Evolutionary conservation across 2,888 invertebrate species (phyloP), one percentile per base, ranked within the genome.

Genomic region (Chaetogeoica ovagalla): DNA sequence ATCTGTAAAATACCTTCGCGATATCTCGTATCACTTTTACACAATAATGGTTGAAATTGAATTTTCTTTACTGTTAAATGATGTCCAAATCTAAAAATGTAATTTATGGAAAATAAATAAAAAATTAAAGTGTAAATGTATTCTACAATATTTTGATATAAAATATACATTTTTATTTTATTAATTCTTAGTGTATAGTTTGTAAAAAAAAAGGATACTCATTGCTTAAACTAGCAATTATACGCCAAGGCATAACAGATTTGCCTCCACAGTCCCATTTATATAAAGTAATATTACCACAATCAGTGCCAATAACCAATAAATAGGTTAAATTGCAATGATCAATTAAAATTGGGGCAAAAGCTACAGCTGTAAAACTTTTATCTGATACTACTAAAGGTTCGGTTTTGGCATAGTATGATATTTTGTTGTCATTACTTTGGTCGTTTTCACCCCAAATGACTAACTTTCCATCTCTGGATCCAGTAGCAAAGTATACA

Each of bases 391-490:
- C 84, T 82, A 91, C 90, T 23, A 92, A 85, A 1, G 88, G 85
- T 6, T 86, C 84, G 5, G 87, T 87, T 5, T 86, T 85, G 0
- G 88, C 60, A 48, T 17, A 62, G n/a, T 69, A 81, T 30, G 43
- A 19, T 70, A 52, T 59, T 68, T 68, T 48, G 15, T 1, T 52
- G n/a, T 74, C 55, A 57, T 30, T 3, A 60, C n/a, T 19, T 39
- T 71, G 62, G 21, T 72, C 43, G 85, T n/a, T 87, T 90, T 39
- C 87, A 86, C 2, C 87, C 86, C 90, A 89, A 57, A 88, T 82
- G 0, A 87, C 87, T 82, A 90, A 87, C 89, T 93, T 96, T 63
- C 96, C 96, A 85, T 97, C 97, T 82, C 97, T 88, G 0, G 97
- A 96, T 0, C 94, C 95, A 0, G 98, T 98, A 0, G 89, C 91